Conservation (phyloP, 2,113 vertebrate genomes). For the Zosterops lateralis region DNA sequence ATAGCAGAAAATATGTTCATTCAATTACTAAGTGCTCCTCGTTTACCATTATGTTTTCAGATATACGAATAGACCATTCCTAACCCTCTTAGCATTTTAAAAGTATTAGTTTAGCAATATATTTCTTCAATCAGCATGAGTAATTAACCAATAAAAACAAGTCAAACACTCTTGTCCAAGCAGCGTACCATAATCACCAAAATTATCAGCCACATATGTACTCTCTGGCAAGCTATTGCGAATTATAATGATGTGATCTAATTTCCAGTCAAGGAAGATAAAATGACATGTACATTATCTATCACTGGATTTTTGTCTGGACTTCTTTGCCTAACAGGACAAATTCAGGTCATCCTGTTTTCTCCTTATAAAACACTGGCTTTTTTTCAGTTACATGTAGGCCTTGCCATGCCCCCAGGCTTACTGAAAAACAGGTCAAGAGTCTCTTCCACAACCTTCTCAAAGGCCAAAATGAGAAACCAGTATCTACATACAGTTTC, state of each 20-base stretch:
- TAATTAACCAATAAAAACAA: background rate
- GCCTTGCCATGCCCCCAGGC: background rate
- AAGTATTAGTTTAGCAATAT: background rate
- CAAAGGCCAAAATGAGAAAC: background rate
- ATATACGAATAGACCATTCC: background rate
- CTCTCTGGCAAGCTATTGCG: background rate
- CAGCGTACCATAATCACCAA: background rate
- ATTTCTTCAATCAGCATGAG: background rate
- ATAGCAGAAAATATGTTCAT: background rate
- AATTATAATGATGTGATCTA: background rate
- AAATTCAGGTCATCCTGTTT: constrained; percentile 4
- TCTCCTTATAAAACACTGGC: background rate
- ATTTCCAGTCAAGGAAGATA: background rate
- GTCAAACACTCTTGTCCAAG: background rate
- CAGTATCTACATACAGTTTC: background rate
- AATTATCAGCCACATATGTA: background rate
- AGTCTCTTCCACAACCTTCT: background rate
- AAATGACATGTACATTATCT: background rate
- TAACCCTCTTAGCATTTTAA: background rate
- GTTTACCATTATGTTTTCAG: background rate
- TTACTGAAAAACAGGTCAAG: background rate
- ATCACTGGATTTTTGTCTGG: background rate
- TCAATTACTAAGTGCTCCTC: background rate
- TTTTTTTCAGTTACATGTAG: background rate
- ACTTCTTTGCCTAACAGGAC: background rate